A percentile compares a stretch with the other conserved stretches of the same genome.
Evolutionary conservation across 2,888 invertebrate species (phyloP).

Genomic region (Arctia plantaginis): DNA sequence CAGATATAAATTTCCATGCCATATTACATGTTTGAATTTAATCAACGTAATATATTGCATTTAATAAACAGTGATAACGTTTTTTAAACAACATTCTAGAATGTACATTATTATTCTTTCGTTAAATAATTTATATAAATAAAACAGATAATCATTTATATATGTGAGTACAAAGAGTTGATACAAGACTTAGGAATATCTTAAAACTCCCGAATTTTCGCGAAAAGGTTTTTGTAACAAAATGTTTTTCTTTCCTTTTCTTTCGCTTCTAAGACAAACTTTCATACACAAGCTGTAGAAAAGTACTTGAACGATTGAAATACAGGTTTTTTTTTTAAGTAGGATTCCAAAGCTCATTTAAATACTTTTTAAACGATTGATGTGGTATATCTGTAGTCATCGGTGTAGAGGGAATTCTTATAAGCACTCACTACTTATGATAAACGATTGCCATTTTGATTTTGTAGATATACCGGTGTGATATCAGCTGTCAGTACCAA

Average conservation of each 20-base stretch:
- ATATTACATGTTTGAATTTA: not conserved
- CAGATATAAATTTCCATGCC: not conserved
- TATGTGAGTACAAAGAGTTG: conserved; percentile 17
- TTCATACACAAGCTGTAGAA: conserved; percentile 61
- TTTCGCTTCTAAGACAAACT: conserved; percentile 63
- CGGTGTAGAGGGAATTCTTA: not conserved
- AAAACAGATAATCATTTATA: no score
- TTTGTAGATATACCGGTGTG: not conserved
- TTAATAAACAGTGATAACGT: not conserved
- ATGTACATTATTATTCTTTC: not conserved
- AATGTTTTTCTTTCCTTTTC: conserved; percentile 69
- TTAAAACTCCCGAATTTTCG: conserved; percentile 37
- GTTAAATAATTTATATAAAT: no score
- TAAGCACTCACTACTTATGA: not conserved
- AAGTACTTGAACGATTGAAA: conserved; percentile 64
- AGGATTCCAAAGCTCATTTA: not conserved
- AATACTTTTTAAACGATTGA: not conserved
- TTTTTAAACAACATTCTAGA: not conserved
- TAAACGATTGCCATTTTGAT: not conserved
- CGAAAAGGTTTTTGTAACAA: conserved; percentile 60
- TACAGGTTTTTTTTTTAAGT: conserved; percentile 11
- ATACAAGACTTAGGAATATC: conserved; percentile 19
- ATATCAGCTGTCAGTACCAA: not conserved
- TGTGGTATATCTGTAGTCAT: not conserved
- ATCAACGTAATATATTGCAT: not conserved